Evolutionary conservation across 2,113 vertebrate species (phyloP).

Genomic region (Pedionomus torquatus): DNA sequence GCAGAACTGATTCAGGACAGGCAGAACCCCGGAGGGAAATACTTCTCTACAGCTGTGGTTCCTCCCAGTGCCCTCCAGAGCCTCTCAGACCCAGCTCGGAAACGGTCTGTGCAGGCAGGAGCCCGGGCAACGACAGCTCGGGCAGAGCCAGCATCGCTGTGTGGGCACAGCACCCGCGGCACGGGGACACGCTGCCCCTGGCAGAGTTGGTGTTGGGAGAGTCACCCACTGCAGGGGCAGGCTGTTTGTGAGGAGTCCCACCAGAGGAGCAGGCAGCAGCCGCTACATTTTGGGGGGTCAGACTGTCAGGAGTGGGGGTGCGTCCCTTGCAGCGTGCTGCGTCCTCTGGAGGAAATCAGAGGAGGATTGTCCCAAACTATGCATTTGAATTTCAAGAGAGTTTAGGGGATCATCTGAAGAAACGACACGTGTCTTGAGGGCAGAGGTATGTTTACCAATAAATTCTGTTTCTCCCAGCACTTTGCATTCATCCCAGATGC

Average conservation of each 20-base stretch:
- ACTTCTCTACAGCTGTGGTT: neutral
- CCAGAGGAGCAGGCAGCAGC: neutral
- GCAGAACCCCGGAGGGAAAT: neutral
- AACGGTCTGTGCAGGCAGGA: neutral
- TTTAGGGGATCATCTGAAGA: neutral
- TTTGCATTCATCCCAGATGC: neutral
- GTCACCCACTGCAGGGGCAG: neutral
- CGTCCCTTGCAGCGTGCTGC: neutral
- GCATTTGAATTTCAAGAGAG: neutral
- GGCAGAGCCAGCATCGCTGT: neutral
- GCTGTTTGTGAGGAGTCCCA: neutral
- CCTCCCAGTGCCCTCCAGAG: fast-evolving
- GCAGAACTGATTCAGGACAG: neutral
- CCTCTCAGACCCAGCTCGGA: neutral
- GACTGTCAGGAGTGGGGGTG: neutral
- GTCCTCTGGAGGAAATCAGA: neutral
- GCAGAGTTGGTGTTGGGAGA: fast-evolving
- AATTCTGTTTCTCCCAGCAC: neutral
- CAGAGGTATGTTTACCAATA: neutral
- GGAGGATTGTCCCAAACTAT: neutral
- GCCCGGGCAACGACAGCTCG: fast-evolving
- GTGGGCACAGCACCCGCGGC: neutral
- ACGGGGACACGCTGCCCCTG: fast-evolving
- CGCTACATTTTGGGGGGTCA: fast-evolving
- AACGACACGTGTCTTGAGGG: fast-evolving